Conservation (phyloP, 2,888 invertebrate species). For the Leptopilina myrica region DNA sequence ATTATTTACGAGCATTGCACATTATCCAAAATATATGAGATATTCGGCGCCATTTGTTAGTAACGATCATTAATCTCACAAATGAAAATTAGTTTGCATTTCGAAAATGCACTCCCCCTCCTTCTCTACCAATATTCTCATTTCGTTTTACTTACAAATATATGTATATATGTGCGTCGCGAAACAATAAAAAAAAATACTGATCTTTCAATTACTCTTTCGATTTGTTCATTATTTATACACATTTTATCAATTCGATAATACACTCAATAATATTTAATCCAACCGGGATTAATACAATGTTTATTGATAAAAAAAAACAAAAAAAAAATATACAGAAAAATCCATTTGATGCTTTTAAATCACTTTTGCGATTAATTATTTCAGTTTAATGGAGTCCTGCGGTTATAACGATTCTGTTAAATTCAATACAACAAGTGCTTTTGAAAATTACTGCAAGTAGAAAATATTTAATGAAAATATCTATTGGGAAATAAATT, state of each 20-base stretch:
- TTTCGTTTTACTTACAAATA: too few relatives aligned
- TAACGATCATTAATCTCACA: slow-evolving; percentile 67
- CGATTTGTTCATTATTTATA: background rate
- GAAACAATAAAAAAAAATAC: background rate
- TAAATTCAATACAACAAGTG: background rate
- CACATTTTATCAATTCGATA: background rate
- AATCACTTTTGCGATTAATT: slow-evolving; percentile 1
- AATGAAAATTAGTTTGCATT: slow-evolving; percentile 70
- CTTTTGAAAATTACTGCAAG: background rate
- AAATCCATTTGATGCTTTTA: background rate
- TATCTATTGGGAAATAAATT: too few relatives aligned
- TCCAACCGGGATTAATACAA: too few relatives aligned
- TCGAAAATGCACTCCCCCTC: slow-evolving; percentile 58
- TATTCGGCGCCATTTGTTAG: slow-evolving; percentile 65
- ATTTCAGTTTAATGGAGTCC: background rate
- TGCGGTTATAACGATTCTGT: background rate
- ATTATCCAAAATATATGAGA: slow-evolving; percentile 70
- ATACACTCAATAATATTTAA: too few relatives aligned
- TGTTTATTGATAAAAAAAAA: too few relatives aligned
- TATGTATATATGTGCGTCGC: too few relatives aligned
- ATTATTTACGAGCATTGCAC: slow-evolving; percentile 70
- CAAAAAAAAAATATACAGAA: too few relatives aligned
- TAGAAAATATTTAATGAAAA: too few relatives aligned
- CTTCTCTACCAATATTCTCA: too few relatives aligned
- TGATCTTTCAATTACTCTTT: background rate